Conservation (phyloP, 2,797 vertebrate species). For the Sebastes cheni region DNA sequence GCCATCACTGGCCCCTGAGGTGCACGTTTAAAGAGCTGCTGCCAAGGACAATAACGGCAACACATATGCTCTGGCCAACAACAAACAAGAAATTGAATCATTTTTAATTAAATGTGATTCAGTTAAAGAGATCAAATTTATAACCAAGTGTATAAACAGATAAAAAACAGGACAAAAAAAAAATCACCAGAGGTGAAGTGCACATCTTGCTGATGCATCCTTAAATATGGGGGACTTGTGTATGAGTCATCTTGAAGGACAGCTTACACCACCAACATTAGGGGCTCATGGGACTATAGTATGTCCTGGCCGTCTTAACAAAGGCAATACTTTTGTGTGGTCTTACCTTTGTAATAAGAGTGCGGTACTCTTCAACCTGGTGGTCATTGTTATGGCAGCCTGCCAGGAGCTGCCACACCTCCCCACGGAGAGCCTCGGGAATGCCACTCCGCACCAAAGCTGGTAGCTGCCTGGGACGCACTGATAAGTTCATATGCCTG, state of each 20-base stretch:
- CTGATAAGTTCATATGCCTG: slow-evolving; percentile 96
- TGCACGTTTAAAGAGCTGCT: slow-evolving; percentile 2
- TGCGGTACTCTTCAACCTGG: slow-evolving; percentile 97
- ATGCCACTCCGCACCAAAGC: slow-evolving; percentile 94
- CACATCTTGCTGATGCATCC: neutral
- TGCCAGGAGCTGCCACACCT: slow-evolving; percentile 98
- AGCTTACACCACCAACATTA: neutral
- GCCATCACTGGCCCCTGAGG: slow-evolving; percentile 12
- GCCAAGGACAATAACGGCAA: slow-evolving; percentile 18
- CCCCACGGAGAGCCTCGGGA: slow-evolving; percentile 95
- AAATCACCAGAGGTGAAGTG: neutral
- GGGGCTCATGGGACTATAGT: neutral
- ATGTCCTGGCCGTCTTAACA: neutral
- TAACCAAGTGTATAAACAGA: neutral
- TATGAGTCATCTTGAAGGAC: neutral
- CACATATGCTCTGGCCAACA: neutral
- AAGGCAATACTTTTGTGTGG: neutral
- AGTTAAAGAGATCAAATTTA: neutral
- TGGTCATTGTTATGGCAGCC: slow-evolving; percentile 98
- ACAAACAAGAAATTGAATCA: neutral
- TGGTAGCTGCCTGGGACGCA: slow-evolving; percentile 91
- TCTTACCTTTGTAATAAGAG: slow-evolving; percentile 97
- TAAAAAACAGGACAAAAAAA: neutral
- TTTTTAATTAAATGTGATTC: neutral
- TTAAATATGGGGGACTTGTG: neutral